phyloP scores from a whole-genome alignment of 2,888 invertebrate species.

The Chloromyia formosa region DNA sequence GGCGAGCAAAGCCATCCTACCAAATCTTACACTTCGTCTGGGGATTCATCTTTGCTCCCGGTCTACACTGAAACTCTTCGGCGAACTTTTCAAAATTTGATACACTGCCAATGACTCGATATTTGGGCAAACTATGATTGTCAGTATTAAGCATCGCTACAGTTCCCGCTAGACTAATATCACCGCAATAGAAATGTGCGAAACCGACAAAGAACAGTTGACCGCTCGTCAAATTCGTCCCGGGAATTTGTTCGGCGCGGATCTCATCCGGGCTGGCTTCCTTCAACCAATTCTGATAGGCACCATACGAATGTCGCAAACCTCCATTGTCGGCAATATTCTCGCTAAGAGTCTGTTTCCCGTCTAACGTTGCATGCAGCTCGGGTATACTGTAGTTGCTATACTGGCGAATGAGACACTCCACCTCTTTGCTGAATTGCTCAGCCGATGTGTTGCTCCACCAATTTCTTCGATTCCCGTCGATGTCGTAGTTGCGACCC shows the following conservation, averaged over 20 bases:
- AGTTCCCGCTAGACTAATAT: conserved; percentile 49
- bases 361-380: conserved; percentile 64
- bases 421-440: conserved; percentile 48
- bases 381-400: conserved; percentile 64
- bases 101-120: conserved; percentile 51
- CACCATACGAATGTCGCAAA: conserved; percentile 51
- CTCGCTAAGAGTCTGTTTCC: conserved; percentile 48
- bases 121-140: conserved; percentile 51
- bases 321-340: conserved; percentile 54
- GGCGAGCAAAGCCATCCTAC: too few relatives aligned
- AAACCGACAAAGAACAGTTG: conserved; percentile 53
- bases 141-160: conserved; percentile 50
- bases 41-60: conserved; percentile 74
- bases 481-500: conserved; percentile 61
- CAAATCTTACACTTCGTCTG: conserved; percentile 75
- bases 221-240: conserved; percentile 48
- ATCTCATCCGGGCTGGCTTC: conserved; percentile 39
- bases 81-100: conserved; percentile 52
- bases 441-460: conserved; percentile 50
- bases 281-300: conserved; percentile 51
- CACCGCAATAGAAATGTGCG: conserved; percentile 52
- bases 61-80: conserved; percentile 49
- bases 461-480: conserved; percentile 51
- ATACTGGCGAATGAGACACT: conserved; percentile 52
- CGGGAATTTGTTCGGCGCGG: conserved; percentile 49